Evolutionary conservation across 2,888 invertebrate species (phyloP).

Genomic region (Lasioglossum figueresi): DNA sequence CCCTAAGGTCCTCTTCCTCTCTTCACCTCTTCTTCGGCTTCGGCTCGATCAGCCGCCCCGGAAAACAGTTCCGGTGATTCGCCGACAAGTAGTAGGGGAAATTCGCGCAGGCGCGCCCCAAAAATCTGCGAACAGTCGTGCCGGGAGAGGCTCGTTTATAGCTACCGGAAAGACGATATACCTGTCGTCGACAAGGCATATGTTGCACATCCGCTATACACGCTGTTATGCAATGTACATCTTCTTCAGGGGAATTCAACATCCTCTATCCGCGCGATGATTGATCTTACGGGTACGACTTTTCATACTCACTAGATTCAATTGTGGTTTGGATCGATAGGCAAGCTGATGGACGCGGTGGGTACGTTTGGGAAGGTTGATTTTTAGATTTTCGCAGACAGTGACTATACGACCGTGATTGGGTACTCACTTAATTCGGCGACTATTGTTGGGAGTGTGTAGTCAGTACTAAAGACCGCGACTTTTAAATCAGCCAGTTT

Average conservation of each 20-base stretch:
- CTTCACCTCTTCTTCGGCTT: constrained; percentile 11
- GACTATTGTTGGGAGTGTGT: neutral
- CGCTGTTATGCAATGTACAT: constrained; percentile 1
- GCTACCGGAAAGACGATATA: constrained; percentile 26
- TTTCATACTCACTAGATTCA: neutral
- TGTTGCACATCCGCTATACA: neutral
- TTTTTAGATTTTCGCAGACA: neutral
- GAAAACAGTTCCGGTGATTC: constrained; percentile 31
- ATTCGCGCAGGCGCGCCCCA: constrained; percentile 17
- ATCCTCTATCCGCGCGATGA: neutral
- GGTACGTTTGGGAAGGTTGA: neutral
- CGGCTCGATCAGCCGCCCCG: constrained; percentile 19
- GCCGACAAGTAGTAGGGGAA: neutral
- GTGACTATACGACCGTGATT: neutral
- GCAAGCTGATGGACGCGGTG: neutral
- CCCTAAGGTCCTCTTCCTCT: constrained; percentile 11
- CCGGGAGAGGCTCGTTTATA: constrained; percentile 3
- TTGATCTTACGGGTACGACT: neutral
- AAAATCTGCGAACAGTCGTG: constrained; percentile 14
- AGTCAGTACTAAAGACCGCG: neutral
- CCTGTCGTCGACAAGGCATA: neutral
- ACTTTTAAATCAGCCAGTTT: neutral
- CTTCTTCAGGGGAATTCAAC: neutral
- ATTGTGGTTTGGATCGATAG: neutral
- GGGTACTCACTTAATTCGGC: neutral